Evolutionary conservation across 1,140 invertebrate genomes (phyloP).

Genomic region (Scaptodrosophila lebanonensis): DNA sequence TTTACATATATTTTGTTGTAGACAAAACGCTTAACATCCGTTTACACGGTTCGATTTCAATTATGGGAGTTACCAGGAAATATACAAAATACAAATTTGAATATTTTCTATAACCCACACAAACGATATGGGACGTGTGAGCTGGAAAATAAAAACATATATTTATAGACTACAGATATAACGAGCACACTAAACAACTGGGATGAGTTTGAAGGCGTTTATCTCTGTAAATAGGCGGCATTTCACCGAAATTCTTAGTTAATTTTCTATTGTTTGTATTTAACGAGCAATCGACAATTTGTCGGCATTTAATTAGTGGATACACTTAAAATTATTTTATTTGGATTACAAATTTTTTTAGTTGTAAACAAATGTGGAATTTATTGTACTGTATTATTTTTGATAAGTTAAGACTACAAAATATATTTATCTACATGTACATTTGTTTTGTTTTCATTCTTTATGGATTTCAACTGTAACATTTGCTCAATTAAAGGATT

Average conservation of each 20-base stretch:
- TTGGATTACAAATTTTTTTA: slow-evolving; percentile 29
- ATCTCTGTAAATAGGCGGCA: slow-evolving; percentile 35
- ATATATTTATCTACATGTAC: slow-evolving; percentile 30
- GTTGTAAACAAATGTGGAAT: slow-evolving; percentile 47
- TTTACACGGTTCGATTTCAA: no score
- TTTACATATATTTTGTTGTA: no score
- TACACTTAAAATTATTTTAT: no score
- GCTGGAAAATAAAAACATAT: slow-evolving; percentile 11
- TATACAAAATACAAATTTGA: no score
- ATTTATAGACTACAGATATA: slow-evolving; percentile 27
- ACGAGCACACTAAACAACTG: slow-evolving; percentile 22
- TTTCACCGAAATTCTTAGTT: slow-evolving; percentile 9
- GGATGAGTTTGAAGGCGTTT: no score
- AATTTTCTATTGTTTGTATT: no score
- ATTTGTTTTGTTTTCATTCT: not conserved
- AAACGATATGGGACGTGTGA: no score
- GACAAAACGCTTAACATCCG: slow-evolving; percentile 33
- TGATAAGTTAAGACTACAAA: slow-evolving; percentile 32
- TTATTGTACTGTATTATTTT: slow-evolving; percentile 46
- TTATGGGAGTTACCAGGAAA: no score
- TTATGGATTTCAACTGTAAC: not conserved
- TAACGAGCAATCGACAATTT: slow-evolving; percentile 15
- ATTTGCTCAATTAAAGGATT: slow-evolving; percentile 48
- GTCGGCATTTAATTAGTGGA: slow-evolving; percentile 30
- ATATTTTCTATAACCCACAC: no score